These are phyloP conservation scores for Rhopalosiphum padi DNA, from an alignment of 1,140 invertebrate genomes.

Conservation along the genomic window DNA sequence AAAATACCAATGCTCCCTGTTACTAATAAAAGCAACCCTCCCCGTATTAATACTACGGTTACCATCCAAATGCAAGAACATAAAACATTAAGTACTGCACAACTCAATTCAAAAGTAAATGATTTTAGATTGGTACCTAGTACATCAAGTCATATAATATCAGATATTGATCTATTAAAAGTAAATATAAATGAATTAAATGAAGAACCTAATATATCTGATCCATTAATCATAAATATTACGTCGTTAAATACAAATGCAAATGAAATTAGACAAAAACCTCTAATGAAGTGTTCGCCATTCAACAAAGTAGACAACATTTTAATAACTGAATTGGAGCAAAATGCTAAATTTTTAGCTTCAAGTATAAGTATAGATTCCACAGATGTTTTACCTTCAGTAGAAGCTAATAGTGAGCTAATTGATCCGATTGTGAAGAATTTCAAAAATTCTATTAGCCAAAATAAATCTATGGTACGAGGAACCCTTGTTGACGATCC, in stretches of 20 bases:
- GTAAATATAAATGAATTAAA: neutral
- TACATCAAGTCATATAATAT: neutral
- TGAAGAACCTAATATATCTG: neutral
- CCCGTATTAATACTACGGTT: neutral
- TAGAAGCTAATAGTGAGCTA: neutral
- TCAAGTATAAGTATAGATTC: neutral
- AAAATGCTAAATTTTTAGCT: neutral
- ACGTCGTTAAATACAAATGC: neutral
- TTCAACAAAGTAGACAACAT: neutral
- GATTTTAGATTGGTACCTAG: neutral
- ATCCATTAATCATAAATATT: neutral
- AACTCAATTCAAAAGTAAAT: neutral
- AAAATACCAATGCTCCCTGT: neutral
- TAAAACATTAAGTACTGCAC: neutral
- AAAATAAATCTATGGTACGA: neutral
- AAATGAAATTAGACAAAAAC: slow-evolving; percentile 17
- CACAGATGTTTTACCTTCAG: neutral
- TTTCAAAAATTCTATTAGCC: neutral
- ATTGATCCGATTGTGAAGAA: slow-evolving; percentile 30
- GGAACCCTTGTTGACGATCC: slow-evolving; percentile 19
- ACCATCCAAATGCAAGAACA: neutral
- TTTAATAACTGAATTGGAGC: neutral
- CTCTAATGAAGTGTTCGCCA: slow-evolving; percentile 22
- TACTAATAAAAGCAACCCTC: neutral
- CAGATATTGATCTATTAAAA: neutral